Base-by-base conservation (phyloP, 2,888 invertebrate genomes). In the Doris montereyensis region DNA sequence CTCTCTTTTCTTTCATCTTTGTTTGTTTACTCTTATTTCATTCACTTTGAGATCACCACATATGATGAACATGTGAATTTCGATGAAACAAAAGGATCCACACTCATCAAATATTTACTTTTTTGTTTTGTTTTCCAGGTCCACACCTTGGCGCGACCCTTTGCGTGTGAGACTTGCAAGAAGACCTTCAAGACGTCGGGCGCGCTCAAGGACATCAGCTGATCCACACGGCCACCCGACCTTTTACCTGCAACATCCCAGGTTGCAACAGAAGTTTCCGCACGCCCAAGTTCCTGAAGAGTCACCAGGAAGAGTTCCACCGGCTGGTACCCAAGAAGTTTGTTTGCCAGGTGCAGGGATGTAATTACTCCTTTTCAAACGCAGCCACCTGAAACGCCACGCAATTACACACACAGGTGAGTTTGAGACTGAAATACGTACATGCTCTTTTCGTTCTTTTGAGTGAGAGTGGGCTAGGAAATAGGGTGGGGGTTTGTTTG, bases 381-480 rank as follows among this genome's bases (percentile, higher is more conserved):
- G 88, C 78, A 87, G 88, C 78, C 89, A 90, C 82, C 84, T 91
- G 70, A 88, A 88, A 73, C 85, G 89, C 17, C 91, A 91, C 84
- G 86, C 87, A 74, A 87, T 87, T 74, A 89, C 89, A 68, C 91
- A 91, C 83, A 87, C 89, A 86, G 91, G 91, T 90, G 71, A 82
- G 79, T 79, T 17, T n/a, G n/a, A n/a, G n/a, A n/a, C n/a, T n/a
- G n/a, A n/a, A n/a, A n/a, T n/a, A n/a, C n/a, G n/a, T n/a, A n/a
- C n/a, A n/a, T n/a, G n/a, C n/a, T n/a, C n/a, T n/a, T n/a, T n/a
- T n/a, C n/a, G n/a, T n/a, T n/a, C n/a, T n/a, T n/a, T n/a, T n/a
- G n/a, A n/a, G n/a, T n/a, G n/a, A n/a, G n/a, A n/a, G n/a, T n/a
- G n/a, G n/a, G n/a, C n/a, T n/a, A n/a, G n/a, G n/a, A n/a, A n/a